Base-by-base conservation (phyloP, 2,113 vertebrate species). In the Hiodon alosoides region DNA sequence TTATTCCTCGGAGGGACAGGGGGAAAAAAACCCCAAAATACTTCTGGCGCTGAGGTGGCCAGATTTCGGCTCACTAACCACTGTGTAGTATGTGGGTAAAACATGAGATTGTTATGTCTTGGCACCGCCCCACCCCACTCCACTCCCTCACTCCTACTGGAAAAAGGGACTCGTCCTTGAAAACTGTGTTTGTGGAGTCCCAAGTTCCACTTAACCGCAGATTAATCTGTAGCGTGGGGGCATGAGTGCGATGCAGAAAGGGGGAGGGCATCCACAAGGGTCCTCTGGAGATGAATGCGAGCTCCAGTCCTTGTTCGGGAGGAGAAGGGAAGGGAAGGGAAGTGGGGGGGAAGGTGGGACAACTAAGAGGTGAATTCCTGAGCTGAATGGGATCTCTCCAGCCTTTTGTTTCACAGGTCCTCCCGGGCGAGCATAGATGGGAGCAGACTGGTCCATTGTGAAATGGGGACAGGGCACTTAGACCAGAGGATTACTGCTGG, bases 361-460 rank as follows among this genome's bases (percentile, higher is more conserved):
- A 78, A 72, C 62, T 76, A 83, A 84, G 84, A 78, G 81, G 79
- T 76, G 78, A 86, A 89, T 88, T 89, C 85, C 85, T 87, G 81
- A 77, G 83, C 84, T 85, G 76, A 85, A 81, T 78, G 76, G 80
- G 84, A 57, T 53, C 69, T 48, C 81, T 68, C 81, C 69, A 71
- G 80, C 7, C 77, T 77, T 83, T 89, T 89, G 83, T 90, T 78
- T 79, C 57, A 77, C 74, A 79, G 77, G 80, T 79, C 55, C 77
- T 75, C 83, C 85, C 82, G 79, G 81, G 81, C 83, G 82, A 85
- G 75, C 76, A 78, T 80, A 79, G 5, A 74, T 84, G 83, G 84
- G 79, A 81, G 83, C 31, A 31, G 31, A 31, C 31, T 31, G 31
- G 31, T 31, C 31, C 31, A 31, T 31, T 31, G 31, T 88, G 76